These are phyloP conservation scores for Sepioteuthis lessoniana DNA, from an alignment of 2,888 invertebrate species.

Conservation along the genomic window DNA sequence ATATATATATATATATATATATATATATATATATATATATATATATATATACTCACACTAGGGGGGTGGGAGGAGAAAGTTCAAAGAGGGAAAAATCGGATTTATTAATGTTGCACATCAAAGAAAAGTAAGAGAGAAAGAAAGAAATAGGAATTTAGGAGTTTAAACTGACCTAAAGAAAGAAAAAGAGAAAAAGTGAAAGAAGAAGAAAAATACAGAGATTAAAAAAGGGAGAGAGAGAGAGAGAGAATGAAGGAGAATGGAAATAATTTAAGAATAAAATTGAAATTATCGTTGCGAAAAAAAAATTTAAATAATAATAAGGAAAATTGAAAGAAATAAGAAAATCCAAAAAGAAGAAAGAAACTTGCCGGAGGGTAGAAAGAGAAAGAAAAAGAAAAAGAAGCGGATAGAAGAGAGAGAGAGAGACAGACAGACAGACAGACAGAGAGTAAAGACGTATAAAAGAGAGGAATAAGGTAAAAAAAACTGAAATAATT, in stretches of 20 bases:
- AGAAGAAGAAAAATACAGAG: background rate
- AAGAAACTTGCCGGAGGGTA: background rate
- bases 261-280: background rate
- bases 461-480: background rate
- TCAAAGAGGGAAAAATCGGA: too few species aligned
- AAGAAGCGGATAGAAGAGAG: background rate
- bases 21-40: too few species aligned
- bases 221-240: background rate
- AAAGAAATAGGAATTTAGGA: too few species aligned
- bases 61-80: too few species aligned
- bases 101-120: too few species aligned
- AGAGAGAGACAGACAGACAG: background rate
- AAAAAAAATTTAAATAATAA: background rate
- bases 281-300: background rate
- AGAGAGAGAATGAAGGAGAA: background rate
- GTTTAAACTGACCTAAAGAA: background rate
- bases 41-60: too few species aligned
- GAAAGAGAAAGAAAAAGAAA: background rate
- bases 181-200: background rate
- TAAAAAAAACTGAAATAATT: too few species aligned
- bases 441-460: background rate
- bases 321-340: background rate
- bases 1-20: too few species aligned
- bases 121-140: too few species aligned
- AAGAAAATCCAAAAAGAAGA: background rate